phyloP scores from a whole-genome alignment of 2,113 vertebrate genomes.

The Perca flavescens region DNA sequence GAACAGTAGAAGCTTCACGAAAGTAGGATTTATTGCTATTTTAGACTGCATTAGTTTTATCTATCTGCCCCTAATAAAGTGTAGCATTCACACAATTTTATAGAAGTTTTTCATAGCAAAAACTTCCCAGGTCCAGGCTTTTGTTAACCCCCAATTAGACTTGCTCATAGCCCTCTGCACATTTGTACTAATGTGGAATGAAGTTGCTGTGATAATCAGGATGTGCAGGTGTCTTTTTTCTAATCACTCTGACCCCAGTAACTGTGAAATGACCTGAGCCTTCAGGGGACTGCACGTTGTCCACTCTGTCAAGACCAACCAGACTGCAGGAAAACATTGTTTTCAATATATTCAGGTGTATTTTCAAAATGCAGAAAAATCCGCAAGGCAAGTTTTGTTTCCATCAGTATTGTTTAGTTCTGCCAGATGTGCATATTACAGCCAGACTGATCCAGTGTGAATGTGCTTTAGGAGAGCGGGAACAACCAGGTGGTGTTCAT shows the following conservation, averaged over 20 bases:
- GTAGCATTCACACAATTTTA: not conserved
- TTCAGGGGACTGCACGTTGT: not conserved
- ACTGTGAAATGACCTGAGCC: not conserved
- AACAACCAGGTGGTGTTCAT: conserved; percentile 90
- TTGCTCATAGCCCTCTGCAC: not conserved
- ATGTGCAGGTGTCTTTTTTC: not conserved
- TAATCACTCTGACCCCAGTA: not conserved
- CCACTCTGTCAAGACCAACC: not conserved
- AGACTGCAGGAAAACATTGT: not conserved
- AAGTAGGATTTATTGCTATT: not conserved
- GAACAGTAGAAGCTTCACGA: not conserved
- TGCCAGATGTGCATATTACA: not conserved
- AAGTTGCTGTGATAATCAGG: not conserved
- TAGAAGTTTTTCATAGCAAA: not conserved
- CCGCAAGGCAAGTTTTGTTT: too few relatives aligned
- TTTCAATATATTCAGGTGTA: not conserved
- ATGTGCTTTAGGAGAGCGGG: conserved; percentile 78
- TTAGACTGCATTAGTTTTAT: too few relatives aligned
- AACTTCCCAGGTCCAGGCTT: not conserved
- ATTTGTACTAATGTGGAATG: not conserved
- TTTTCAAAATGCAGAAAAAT: not conserved
- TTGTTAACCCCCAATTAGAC: not conserved
- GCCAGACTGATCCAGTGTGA: not conserved
- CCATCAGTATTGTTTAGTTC: not conserved
- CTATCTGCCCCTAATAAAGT: not conserved